These are phyloP conservation scores for Alectoris magna DNA, from an alignment of 2,797 vertebrate species.

Conservation along the genomic window DNA sequence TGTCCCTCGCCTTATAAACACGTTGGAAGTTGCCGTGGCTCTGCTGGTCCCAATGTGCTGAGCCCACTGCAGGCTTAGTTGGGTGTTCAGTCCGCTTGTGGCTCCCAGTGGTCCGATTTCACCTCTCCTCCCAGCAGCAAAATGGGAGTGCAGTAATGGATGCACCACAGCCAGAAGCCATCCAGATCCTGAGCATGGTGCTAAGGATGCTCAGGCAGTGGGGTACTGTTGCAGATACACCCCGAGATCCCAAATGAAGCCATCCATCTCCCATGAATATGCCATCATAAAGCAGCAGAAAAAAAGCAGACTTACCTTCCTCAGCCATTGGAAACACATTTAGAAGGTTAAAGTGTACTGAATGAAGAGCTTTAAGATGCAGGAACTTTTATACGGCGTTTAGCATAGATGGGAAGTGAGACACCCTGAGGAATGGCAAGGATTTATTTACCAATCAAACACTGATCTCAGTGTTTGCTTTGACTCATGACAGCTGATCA, in stretches of 20 bases:
- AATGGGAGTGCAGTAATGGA: neutral
- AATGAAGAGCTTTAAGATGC: neutral
- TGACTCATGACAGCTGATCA: constrained; percentile 27
- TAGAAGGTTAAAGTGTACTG: constrained; percentile 30
- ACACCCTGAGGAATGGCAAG: constrained; percentile 57
- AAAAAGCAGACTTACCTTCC: constrained; percentile 42
- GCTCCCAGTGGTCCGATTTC: neutral
- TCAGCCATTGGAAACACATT: constrained; percentile 70
- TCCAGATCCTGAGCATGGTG: accelerated
- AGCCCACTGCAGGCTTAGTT: neutral
- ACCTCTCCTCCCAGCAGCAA: accelerated
- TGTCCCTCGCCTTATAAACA: accelerated
- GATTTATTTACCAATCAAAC: constrained; percentile 40
- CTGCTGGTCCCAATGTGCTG: accelerated
- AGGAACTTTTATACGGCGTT: constrained; percentile 21
- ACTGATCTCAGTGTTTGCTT: constrained; percentile 9
- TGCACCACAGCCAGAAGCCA: accelerated
- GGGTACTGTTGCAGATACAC: accelerated
- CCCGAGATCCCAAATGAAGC: accelerated
- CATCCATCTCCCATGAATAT: accelerated
- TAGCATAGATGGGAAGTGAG: constrained; percentile 44
- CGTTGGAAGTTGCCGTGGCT: accelerated
- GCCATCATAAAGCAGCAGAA: neutral
- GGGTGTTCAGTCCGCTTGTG: neutral
- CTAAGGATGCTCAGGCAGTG: neutral